Percentiles rank a stretch among this genome's conserved stretches.
phyloP scores from a whole-genome alignment of 2,797 vertebrate genomes.

The Amniataba percoides region DNA sequence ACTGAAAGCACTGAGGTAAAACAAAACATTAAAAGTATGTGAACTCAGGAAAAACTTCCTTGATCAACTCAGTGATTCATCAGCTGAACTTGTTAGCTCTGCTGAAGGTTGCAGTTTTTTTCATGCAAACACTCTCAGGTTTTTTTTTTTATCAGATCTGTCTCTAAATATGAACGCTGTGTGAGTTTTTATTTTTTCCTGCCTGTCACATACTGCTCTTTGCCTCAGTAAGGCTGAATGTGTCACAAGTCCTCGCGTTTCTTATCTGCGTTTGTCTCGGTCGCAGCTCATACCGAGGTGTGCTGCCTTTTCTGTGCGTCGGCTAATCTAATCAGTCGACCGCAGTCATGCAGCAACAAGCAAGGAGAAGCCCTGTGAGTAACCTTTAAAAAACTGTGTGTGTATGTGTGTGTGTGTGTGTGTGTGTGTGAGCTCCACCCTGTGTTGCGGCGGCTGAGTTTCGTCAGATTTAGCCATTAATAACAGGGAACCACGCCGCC shows the following conservation, averaged over 20 bases:
- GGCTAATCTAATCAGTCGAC: constrained; percentile 26
- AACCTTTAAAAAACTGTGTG: neutral
- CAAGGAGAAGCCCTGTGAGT: neutral
- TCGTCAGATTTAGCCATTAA: constrained; percentile 47
- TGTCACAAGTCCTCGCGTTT: neutral
- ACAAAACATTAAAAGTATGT: neutral
- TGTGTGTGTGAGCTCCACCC: constrained; percentile 41
- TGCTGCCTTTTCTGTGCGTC: neutral
- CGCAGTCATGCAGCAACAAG: neutral
- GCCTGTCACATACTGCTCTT: neutral
- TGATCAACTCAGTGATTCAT: too few relatives aligned
- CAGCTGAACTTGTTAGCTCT: neutral
- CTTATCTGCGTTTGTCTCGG: neutral
- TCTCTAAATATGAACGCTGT: neutral
- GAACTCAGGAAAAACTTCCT: neutral
- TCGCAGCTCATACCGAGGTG: neutral
- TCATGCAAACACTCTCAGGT: neutral
- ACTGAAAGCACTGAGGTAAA: too few relatives aligned
- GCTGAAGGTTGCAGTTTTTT: neutral
- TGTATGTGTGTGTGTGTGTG: neutral
- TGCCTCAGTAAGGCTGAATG: neutral
- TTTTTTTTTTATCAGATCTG: too few relatives aligned
- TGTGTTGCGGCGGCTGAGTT: constrained; percentile 28
- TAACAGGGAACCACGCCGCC: constrained; percentile 8
- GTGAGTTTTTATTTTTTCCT: neutral